Conservation (phyloP, 2,113 vertebrate genomes). For the Octodon degus region DNA sequence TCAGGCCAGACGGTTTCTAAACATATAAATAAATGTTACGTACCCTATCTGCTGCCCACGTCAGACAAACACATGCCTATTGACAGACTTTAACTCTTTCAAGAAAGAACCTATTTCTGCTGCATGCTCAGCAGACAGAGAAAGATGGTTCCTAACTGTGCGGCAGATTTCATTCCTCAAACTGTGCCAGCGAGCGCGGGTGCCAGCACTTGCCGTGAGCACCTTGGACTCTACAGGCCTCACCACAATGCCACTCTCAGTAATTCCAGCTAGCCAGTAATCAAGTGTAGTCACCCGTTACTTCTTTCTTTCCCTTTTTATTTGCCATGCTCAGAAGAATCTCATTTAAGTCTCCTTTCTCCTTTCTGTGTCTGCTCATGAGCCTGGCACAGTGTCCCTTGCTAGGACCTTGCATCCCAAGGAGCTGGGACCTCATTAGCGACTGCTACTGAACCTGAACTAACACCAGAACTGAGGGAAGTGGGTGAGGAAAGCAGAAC, state of each 20-base stretch:
- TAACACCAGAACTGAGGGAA: slow-evolving; percentile 47
- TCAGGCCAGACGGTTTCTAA: slow-evolving; percentile 11
- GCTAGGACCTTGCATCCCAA: slow-evolving; percentile 45
- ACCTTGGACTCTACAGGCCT: slow-evolving; percentile 68
- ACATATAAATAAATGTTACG: background rate
- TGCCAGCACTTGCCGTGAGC: slow-evolving; percentile 15
- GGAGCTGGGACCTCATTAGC: background rate
- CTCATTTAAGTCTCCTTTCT: background rate
- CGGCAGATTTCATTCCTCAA: slow-evolving; percentile 26
- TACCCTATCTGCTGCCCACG: background rate
- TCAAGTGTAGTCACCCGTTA: background rate
- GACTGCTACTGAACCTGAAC: slow-evolving; percentile 17
- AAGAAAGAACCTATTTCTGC: slow-evolving; percentile 63
- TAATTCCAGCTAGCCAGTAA: background rate
- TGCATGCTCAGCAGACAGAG: slow-evolving; percentile 14
- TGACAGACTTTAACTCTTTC: slow-evolving; percentile 23
- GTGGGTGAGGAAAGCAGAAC: background rate
- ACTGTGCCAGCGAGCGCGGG: background rate
- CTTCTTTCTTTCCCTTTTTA: background rate
- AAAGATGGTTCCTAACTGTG: background rate
- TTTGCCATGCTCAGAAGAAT: slow-evolving; percentile 7
- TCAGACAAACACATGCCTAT: background rate
- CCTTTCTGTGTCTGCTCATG: slow-evolving; percentile 33
- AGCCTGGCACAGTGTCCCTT: background rate
- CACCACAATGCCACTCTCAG: background rate